Conservation (phyloP, 2,888 invertebrate species). For the Rhabditoides inermis region DNA sequence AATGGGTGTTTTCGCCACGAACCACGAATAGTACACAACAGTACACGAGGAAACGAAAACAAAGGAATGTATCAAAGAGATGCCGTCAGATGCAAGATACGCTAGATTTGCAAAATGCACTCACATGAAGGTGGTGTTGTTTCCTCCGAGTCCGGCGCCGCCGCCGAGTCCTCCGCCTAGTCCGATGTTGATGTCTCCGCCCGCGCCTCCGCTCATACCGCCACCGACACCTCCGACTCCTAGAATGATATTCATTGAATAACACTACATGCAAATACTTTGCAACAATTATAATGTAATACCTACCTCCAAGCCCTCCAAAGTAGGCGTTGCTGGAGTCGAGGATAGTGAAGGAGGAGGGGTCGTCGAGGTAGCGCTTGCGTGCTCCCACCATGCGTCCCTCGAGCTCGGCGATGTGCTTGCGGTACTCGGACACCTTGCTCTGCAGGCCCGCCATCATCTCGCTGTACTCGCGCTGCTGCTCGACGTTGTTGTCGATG, state of each 20-base stretch:
- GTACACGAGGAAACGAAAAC: too few species aligned
- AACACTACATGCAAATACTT: too few species aligned
- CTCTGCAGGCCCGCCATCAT: slow-evolving; percentile 47
- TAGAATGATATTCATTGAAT: too few species aligned
- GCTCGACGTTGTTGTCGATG: slow-evolving; percentile 50
- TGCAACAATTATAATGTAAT: too few species aligned
- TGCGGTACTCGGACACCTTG: slow-evolving; percentile 49
- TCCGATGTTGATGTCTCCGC: slow-evolving; percentile 5
- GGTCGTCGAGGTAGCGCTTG: slow-evolving; percentile 23
- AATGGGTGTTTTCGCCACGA: too few species aligned
- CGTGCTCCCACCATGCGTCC: slow-evolving; percentile 34
- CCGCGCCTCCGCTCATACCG: background rate
- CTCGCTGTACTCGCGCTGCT: slow-evolving; percentile 49
- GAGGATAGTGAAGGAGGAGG: slow-evolving; percentile 14
- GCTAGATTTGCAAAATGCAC: too few species aligned
- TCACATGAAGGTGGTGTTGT: slow-evolving; percentile 17
- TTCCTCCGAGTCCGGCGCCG: too few species aligned
- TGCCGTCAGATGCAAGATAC: too few species aligned
- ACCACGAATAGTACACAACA: too few species aligned
- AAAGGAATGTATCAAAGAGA: too few species aligned
- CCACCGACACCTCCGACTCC: background rate
- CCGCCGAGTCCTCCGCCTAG: slow-evolving; percentile 4
- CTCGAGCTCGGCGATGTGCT: slow-evolving; percentile 48
- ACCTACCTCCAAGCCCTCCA: background rate
- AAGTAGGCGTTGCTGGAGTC: slow-evolving; percentile 7